These are phyloP conservation scores for Stegodyphus dumicola DNA, from an alignment of 1,140 invertebrate genomes.

Conservation along the genomic window DNA sequence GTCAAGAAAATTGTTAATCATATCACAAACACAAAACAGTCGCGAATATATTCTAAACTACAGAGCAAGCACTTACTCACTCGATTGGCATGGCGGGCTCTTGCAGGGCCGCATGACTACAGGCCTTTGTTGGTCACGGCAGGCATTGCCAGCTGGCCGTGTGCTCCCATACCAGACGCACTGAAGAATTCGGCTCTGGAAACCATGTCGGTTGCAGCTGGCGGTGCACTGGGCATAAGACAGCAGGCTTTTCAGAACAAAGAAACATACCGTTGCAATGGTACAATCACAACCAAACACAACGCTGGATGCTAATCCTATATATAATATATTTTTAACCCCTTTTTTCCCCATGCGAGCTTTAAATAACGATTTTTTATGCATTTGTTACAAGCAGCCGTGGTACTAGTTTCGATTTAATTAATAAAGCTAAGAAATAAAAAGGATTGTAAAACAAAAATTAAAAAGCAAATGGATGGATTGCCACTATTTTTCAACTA, in stretches of 20 bases:
- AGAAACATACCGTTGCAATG: conserved; percentile 15
- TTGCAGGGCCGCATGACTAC: conserved; percentile 81
- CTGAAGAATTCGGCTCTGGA: conserved; percentile 84
- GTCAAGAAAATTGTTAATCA: too few species aligned
- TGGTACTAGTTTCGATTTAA: too few species aligned
- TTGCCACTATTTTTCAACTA: too few species aligned
- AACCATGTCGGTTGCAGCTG: conserved; percentile 77
- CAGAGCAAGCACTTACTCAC: conserved; percentile 64
- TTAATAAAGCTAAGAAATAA: too few species aligned
- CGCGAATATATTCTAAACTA: conserved; percentile 11
- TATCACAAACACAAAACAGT: too few species aligned
- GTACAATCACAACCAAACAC: conserved; percentile 20
- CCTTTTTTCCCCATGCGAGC: too few species aligned
- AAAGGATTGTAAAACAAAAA: too few species aligned
- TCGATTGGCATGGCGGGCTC: conserved; percentile 74
- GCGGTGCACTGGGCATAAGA: conserved; percentile 77
- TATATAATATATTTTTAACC: neutral
- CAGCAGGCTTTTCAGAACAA: conserved; percentile 37
- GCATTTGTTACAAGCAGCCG: too few species aligned
- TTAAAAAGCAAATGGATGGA: too few species aligned
- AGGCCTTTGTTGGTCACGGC: conserved; percentile 79
- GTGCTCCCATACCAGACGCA: conserved; percentile 89
- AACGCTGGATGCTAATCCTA: conserved; percentile 51
- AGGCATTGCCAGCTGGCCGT: conserved; percentile 83
- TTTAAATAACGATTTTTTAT: too few species aligned